Evolutionary conservation across 1,140 invertebrate genomes (phyloP), one percentile per base, ranked within the genome.

Genomic region (Cyclargus thomasi): DNA sequence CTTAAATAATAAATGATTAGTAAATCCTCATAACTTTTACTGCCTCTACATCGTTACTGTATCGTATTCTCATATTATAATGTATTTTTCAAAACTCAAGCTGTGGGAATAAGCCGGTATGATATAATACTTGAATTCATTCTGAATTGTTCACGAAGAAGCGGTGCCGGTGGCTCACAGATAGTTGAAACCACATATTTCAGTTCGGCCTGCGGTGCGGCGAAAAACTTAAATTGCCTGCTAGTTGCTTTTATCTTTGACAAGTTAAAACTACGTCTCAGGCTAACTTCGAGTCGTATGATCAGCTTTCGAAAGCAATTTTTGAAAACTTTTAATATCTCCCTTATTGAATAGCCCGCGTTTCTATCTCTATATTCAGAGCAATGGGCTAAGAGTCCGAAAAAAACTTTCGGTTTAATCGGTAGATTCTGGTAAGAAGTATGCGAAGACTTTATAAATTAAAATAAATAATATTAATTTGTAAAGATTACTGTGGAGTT

Each of bases 141-240:
- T 53, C 21, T 65, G 64, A 65, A 65, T 65, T 53, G 47, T 53
- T 55, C 64, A 55, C 64, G 55, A 23, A 55, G 59, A 65, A 36
- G 63, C 63, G 55, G 55, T 65, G 62, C 55, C 63, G 55, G 55
- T 65, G 62, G 57, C 64, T 69, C 63, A 62, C n/a, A 10, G 55
- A 59, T 59, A 59, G 17, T 62, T 55, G 67, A 64, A 70, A 70
- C 68, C 69, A 73, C 67, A 73, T 65, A 73, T 72, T 71, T 71
- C 68, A n/a, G 70, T 67, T 68, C 63, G 63, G 71, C 69, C 59
- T 62, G 64, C 67, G 57, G 67, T 76, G 65, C 74, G 18, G 67
- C 55, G 67, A 76, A 78, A 78, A 83, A 83, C 80, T 83, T 83
- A 80, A 83, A 83, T 83, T 83, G 81, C 75, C 73, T 79, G 76